phyloP scores from a whole-genome alignment of 2,797 vertebrate species.

The Phyllotis vaccarum region DNA sequence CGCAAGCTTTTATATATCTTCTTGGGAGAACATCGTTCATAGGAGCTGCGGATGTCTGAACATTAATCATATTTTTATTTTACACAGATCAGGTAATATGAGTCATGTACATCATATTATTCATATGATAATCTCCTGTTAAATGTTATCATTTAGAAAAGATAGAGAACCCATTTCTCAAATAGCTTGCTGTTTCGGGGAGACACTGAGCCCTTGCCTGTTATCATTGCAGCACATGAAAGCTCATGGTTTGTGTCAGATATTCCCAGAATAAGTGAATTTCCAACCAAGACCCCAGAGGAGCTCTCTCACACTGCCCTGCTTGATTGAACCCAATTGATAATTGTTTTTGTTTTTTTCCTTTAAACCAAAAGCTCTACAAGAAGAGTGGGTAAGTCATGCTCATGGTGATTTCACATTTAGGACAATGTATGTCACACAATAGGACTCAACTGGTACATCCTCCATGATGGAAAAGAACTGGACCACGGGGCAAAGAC shows the following conservation, averaged over 20 bases:
- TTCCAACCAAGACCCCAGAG: background rate
- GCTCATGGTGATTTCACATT: accelerated
- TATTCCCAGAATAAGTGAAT: background rate
- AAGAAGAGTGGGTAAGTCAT: accelerated
- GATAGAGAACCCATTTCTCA: slow-evolving; percentile 66
- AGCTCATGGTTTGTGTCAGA: background rate
- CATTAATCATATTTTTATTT: slow-evolving; percentile 78
- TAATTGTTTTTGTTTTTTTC: background rate
- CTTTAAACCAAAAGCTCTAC: background rate
- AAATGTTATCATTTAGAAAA: slow-evolving; percentile 67
- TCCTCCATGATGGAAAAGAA: background rate
- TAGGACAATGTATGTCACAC: background rate
- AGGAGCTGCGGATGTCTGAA: background rate
- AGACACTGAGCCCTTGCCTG: background rate
- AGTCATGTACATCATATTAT: slow-evolving; percentile 55
- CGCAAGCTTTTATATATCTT: slow-evolving; percentile 58
- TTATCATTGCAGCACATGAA: background rate
- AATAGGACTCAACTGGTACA: background rate
- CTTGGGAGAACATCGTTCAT: slow-evolving; percentile 55
- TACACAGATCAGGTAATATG: slow-evolving; percentile 63
- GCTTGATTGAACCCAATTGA: background rate
- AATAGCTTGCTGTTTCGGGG: background rate
- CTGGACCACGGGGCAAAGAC: background rate
- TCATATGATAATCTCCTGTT: slow-evolving; percentile 64
- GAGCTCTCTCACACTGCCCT: too few species aligned